Evolutionary conservation across 2,888 invertebrate genomes (phyloP), one percentile per base, ranked within the genome.

Genomic region (Heliconius cydno): DNA sequence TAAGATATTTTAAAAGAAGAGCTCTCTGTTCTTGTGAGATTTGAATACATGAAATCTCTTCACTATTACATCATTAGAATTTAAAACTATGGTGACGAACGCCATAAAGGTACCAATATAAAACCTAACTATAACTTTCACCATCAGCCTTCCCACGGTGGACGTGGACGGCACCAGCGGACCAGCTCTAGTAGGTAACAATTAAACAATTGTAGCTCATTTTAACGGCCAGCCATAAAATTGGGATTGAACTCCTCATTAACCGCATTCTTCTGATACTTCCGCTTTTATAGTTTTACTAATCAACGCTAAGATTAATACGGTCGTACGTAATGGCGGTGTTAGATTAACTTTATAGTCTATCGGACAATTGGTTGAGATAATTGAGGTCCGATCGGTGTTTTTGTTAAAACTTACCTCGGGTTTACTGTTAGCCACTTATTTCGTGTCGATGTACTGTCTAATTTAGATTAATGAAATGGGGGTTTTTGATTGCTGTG

Each of bases 211-310:
- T 94, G 94, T 92, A 93, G 93, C 92, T 90, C 92, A 90, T 91
- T 94, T 93, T 94, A 93, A 94, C 93, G 93, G 92, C 92, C 92
- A 87, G 85, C 92, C 90, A 94, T 94, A 94, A 94, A 95, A 94
- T 92, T 92, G 89, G 91, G 92, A 92, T 93, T 92, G 90, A 92
- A 92, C 84, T 91, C 91, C 93, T 94, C 94, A 94, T 94, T 94
- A 94, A 93, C 94, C 93, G 92, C 94, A 95, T 95, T 95, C 94
- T 90, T 93, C 89, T 92, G 93, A 94, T 94, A 94, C 94, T 94
- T 94, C 94, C 94, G 93, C 93, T 93, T 94, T 95, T 94, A 95
- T 94, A 95, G 94, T 94, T 94, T 94, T 92, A 94, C 94, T 94
- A 94, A 94, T 94, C 94, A 94, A 94, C 93, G 93, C 92, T 89